Percentiles rank a stretch among this genome's conserved stretches.
These are phyloP conservation scores for Stichopus chloronotus DNA, from an alignment of 35 echinoderm and acorn worm species.

Conservation along the genomic window DNA sequence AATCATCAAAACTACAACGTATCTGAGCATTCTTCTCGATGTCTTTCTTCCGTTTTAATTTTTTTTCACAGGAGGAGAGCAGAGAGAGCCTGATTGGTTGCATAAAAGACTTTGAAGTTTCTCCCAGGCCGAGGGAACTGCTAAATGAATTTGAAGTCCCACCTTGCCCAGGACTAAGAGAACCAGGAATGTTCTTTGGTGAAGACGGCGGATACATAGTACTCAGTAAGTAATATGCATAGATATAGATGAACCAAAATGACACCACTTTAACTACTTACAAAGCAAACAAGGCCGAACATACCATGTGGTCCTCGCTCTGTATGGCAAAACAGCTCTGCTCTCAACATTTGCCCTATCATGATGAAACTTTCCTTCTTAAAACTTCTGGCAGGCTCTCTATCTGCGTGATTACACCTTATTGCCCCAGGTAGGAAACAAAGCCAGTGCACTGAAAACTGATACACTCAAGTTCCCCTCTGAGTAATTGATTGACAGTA, in stretches of 20 bases:
- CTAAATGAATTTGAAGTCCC: background rate
- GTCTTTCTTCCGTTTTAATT: no score
- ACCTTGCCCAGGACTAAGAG: background rate
- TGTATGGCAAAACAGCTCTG: background rate
- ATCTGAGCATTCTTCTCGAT: no score
- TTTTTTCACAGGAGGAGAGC: background rate
- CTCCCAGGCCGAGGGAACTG: no score
- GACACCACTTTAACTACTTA: background rate
- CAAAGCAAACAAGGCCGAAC: background rate
- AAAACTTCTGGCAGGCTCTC: no score
- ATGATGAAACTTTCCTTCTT: no score
- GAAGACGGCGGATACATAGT: slow-evolving; percentile 11
- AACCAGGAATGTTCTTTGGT: slow-evolving; percentile 30
- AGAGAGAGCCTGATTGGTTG: slow-evolving; percentile 25
- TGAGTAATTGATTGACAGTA: no score
- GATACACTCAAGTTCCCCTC: no score
- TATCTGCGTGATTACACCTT: no score
- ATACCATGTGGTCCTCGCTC: background rate
- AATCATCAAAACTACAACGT: no score
- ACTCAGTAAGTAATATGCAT: background rate
- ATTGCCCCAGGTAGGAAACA: no score
- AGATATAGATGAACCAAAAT: no score
- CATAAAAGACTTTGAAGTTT: background rate
- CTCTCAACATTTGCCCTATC: background rate
- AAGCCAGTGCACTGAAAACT: no score